Evolutionary conservation across 2,888 invertebrate genomes (phyloP), one percentile per base, ranked within the genome.

Genomic region (Galeruca laticollis): DNA sequence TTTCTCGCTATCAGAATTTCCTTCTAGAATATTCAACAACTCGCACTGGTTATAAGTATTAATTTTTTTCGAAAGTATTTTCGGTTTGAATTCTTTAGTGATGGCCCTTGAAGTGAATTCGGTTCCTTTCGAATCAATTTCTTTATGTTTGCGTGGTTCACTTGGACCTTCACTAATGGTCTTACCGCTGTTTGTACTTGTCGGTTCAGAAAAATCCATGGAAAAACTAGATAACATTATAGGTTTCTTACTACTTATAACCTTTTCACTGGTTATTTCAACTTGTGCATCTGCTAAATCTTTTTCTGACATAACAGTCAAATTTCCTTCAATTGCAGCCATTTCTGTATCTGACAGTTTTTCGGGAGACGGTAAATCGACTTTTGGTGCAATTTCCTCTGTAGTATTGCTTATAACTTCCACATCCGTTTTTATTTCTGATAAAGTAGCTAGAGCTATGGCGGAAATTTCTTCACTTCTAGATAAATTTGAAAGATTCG

Each of bases 271-370:
- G 8, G 89, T 88, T 79, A 89, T 89, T 15, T 89, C 87, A 0
- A 87, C 87, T 79, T 89, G 89, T 21, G 81, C 80, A 62, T 85
- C 83, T 3, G 80, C 83, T 60, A 86, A 76, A 76, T 83, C 84
- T 73, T 82, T 82, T 71, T 85, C 84, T 11, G 86, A 85, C 51
- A 84, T 82, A 3, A 89, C 88, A 78, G 89, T 89, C 85, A 89
- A 86, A 86, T 89, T 89, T 84, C 88, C 88, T 82, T 89, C 88
- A 0, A 87, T 85, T 79, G 86, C 86, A 52, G 88, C 83, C 33
- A 81, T 59, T 67, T 82, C 81, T 11, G 80, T 70, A 61, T 77
- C 77, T 15, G 59, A 68, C 8, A 71, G 43, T 56, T 68, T 68
- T 40, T 71, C 71, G n/a, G 71, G 66, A 59, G 61, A 35, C 5